Evolutionary conservation across 2,113 vertebrate genomes (phyloP).

Genomic region (Sander vitreus): DNA sequence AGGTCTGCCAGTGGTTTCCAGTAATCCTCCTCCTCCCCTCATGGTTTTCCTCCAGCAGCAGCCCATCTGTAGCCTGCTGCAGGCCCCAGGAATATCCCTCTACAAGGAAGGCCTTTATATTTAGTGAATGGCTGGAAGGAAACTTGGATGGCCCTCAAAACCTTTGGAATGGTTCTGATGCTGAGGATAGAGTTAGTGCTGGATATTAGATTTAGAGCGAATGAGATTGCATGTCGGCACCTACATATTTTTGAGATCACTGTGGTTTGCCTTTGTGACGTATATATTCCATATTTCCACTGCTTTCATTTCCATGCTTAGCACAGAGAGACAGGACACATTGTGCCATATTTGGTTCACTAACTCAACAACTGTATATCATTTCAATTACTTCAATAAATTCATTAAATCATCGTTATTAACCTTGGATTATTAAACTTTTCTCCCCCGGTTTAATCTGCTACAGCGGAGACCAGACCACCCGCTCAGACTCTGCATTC

Average conservation of each 20-base stretch:
- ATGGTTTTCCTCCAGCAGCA: conserved; percentile 74
- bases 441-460: conserved; percentile 52
- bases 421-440: conserved; percentile 64
- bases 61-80: conserved; percentile 68
- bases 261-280: conserved; percentile 65
- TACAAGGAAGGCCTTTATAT: conserved; percentile 81
- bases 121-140: conserved; percentile 73
- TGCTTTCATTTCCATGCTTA: conserved; percentile 50
- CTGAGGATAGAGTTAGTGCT: conserved; percentile 58
- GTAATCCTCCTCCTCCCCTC: conserved; percentile 79
- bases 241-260: conserved; percentile 64
- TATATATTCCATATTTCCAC: conserved; percentile 65
- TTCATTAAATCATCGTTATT: conserved; percentile 47
- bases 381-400: conserved; percentile 20
- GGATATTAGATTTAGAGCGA: conserved; percentile 68
- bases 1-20: conserved; percentile 77
- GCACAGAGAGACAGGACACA: conserved; percentile 35
- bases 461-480: conserved; percentile 59
- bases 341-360: conserved; percentile 17
- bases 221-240: conserved; percentile 62
- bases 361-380: conserved; percentile 10
- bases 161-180: conserved; percentile 62
- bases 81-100: conserved; percentile 68
- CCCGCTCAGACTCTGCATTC: conserved; percentile 56
- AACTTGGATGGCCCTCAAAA: conserved; percentile 72